A percentile compares a stretch with the other conserved stretches of the same genome.
Conservation (phyloP, 2,888 invertebrate species). For the Rhamphomyia laevipes region DNA sequence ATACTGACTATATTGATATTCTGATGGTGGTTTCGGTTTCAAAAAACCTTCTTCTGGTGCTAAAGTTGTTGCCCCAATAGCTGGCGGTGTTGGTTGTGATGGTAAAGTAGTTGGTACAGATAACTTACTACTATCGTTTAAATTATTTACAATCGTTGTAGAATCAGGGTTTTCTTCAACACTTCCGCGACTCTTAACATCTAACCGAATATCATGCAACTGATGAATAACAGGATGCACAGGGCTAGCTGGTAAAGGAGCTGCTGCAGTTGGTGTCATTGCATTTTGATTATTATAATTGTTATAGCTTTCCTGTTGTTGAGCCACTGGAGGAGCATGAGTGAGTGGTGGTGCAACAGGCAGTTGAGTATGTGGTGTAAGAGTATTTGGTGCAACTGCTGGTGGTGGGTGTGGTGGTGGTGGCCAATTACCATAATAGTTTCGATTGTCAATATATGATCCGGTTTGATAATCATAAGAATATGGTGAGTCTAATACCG, state of each 20-base stretch:
- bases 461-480: slow-evolving; percentile 48
- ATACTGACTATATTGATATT: slow-evolving; percentile 36
- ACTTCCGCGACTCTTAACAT: slow-evolving; percentile 32
- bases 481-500: slow-evolving; percentile 61
- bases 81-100: slow-evolving; percentile 17
- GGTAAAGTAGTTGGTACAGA: slow-evolving; percentile 35
- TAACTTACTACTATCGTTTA: slow-evolving; percentile 38
- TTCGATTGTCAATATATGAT: slow-evolving; percentile 47
- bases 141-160: slow-evolving; percentile 46
- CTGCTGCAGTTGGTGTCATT: slow-evolving; percentile 21
- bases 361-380: slow-evolving; percentile 7
- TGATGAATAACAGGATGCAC: slow-evolving; percentile 6
- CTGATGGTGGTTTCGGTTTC: slow-evolving; percentile 36
- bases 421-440: slow-evolving; percentile 51
- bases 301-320: slow-evolving; percentile 24
- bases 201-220: slow-evolving; percentile 26
- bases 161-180: slow-evolving; percentile 64
- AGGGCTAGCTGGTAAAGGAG: slow-evolving; percentile 8
- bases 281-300: slow-evolving; percentile 21
- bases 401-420: slow-evolving; percentile 38
- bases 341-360: slow-evolving; percentile 17
- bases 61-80: slow-evolving; percentile 7
- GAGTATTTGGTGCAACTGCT: slow-evolving; percentile 3
- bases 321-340: slow-evolving; percentile 18
- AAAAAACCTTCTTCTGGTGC: slow-evolving; percentile 35